Conservation (phyloP, 2,113 vertebrate species). For the Camelus bactrianus region DNA sequence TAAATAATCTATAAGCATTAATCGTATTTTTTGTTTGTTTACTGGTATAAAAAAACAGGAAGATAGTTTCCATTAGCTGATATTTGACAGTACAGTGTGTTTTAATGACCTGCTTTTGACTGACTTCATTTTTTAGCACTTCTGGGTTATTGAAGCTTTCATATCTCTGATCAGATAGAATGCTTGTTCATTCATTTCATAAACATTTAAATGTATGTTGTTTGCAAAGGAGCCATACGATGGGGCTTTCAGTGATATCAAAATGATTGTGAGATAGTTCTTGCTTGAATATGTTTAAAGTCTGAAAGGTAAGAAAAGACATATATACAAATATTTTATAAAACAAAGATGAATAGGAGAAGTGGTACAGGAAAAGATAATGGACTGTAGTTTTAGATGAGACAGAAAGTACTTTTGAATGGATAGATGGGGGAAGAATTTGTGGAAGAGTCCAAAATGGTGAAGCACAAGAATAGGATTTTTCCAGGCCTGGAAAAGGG, state of each 20-base stretch:
- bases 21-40: conserved; percentile 37
- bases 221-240: not conserved
- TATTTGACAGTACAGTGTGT: not conserved
- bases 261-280: not conserved
- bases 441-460: not conserved
- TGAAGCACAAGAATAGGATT: not conserved
- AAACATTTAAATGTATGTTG: not conserved
- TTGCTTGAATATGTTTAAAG: conserved; percentile 1
- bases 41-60: not conserved
- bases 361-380: not conserved
- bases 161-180: not conserved
- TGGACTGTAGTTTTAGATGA: not conserved
- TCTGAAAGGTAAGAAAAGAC: not conserved
- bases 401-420: not conserved
- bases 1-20: conserved; percentile 52
- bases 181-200: not conserved
- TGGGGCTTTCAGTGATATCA: not conserved
- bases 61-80: not conserved
- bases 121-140: not conserved
- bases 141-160: not conserved
- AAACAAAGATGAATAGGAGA: not conserved
- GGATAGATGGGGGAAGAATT: not conserved
- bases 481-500: not conserved
- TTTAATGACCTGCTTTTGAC: not conserved
- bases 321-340: not conserved